Evolutionary conservation across 2,888 invertebrate genomes (phyloP).

Genomic region (Kryphioiulus occultus): DNA sequence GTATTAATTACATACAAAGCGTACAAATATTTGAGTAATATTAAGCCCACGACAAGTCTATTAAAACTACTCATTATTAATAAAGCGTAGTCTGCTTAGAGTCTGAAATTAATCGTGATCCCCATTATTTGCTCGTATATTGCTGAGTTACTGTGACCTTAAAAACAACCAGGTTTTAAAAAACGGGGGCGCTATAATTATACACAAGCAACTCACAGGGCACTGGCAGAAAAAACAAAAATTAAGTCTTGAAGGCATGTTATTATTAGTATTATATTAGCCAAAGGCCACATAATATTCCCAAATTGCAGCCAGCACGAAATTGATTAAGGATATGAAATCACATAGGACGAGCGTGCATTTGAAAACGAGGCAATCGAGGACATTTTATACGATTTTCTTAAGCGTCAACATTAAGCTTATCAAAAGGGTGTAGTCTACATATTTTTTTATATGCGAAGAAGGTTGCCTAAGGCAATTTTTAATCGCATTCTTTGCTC

Average conservation of each 20-base stretch:
- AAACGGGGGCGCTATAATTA: slow-evolving; percentile 8
- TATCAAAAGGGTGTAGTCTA: slow-evolving; percentile 7
- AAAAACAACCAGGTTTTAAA: neutral
- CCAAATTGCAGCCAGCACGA: neutral
- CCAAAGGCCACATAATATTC: neutral
- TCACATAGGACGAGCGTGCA: neutral
- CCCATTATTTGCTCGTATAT: neutral
- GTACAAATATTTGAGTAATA: neutral
- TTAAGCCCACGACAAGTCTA: neutral
- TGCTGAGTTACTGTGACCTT: neutral
- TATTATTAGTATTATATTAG: neutral
- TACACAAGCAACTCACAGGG: neutral
- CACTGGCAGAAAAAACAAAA: neutral
- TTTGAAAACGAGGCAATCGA: neutral
- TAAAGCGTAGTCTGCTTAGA: neutral
- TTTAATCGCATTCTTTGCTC: neutral
- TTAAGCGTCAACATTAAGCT: neutral
- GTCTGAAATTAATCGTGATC: neutral
- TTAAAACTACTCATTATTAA: neutral
- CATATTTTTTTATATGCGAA: neutral
- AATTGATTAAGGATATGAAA: slow-evolving; percentile 7
- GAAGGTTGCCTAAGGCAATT: neutral
- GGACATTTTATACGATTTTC: neutral
- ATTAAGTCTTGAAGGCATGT: neutral
- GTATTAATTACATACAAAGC: neutral